Evolutionary conservation across 2,888 invertebrate genomes (phyloP), one percentile per base, ranked within the genome.

Genomic region (Onthophagus sagittarius): DNA sequence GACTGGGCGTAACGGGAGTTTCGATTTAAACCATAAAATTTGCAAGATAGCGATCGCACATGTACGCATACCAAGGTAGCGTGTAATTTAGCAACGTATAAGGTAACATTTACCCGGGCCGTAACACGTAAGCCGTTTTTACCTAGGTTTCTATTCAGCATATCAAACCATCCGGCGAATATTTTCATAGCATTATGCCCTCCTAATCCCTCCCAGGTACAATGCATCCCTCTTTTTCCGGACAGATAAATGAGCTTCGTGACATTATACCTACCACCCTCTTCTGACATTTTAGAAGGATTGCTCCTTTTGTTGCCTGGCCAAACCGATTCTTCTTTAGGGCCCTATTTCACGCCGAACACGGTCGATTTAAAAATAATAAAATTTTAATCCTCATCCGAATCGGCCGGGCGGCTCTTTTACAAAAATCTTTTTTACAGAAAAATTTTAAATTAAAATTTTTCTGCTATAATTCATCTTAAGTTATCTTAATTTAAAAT

Each of bases 361-460:
- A 75, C 76, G 76, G 77, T 76, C 76, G 76, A 77, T 76, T 77
- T 75, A 62, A 63, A 75, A 77, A 77, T 77, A 77, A 76, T 76
- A 75, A 75, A 77, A 75, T 76, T 76, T 75, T 77, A 77, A 77
- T 74, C 75, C 67, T 62, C 74, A 63, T 63, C 71, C 62, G 69
- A 75, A 71, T 70, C 70, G 53, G 15, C 33, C 9, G 63, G 15
- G 63, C 15, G 63, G 63, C 15, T 63, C 63, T 15, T 15, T 63
- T 11, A n/a, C 15, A 23, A 32, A 5, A 67, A 31, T 67, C 31
- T 67, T 67, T 31, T 67, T 67, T 2, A 53, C 7, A 0, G 39
- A 53, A 11, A 11, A 53, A 53, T 9, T 53, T 53, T 53, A 53
- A 53, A 53, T 53, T 53, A 53, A 53, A 53, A 53, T 53, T 53